Evolutionary conservation across 37 sponge, comb jelly and placozoan species (phyloP).

Genomic region (Spongilla lacustris): DNA sequence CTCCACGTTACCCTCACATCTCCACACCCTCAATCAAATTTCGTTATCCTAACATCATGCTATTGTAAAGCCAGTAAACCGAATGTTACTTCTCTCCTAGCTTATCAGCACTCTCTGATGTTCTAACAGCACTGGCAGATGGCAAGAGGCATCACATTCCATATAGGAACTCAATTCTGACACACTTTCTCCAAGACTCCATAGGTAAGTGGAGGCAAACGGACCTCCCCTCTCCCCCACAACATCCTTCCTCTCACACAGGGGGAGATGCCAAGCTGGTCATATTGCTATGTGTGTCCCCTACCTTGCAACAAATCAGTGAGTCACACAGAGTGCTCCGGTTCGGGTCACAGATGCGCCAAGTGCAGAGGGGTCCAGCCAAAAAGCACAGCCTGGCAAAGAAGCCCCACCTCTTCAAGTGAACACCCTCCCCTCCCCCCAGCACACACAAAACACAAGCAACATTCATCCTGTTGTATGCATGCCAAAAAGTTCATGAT

Average conservation of each 20-base stretch:
- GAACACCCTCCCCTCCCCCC: too few relatives aligned
- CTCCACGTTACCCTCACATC: background rate
- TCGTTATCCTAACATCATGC: too few relatives aligned
- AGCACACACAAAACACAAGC: too few relatives aligned
- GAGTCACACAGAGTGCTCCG: conserved; percentile 55
- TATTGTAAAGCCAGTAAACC: too few relatives aligned
- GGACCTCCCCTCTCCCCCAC: background rate
- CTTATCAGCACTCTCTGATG: conserved; percentile 67
- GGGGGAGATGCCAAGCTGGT: conserved; percentile 80
- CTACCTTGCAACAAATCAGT: conserved; percentile 34
- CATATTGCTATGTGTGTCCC: conserved; percentile 68
- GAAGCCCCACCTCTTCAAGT: background rate
- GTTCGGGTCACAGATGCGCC: conserved; percentile 68
- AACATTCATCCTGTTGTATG: too few relatives aligned
- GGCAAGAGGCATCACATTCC: conserved; percentile 54
- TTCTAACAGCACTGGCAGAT: conserved; percentile 57
- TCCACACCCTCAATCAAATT: too few relatives aligned
- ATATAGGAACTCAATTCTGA: conserved; percentile 73
- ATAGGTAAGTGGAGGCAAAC: conserved; percentile 47
- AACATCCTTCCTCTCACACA: background rate
- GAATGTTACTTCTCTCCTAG: conserved; percentile 3
- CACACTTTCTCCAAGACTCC: conserved; percentile 59
- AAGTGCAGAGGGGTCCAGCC: conserved; percentile 50
- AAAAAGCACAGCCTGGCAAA: background rate
- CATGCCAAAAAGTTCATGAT: too few relatives aligned